Evolutionary conservation across 37 sponge, comb jelly and placozoan genomes (phyloP).

Genomic region (Beroe ovata): DNA sequence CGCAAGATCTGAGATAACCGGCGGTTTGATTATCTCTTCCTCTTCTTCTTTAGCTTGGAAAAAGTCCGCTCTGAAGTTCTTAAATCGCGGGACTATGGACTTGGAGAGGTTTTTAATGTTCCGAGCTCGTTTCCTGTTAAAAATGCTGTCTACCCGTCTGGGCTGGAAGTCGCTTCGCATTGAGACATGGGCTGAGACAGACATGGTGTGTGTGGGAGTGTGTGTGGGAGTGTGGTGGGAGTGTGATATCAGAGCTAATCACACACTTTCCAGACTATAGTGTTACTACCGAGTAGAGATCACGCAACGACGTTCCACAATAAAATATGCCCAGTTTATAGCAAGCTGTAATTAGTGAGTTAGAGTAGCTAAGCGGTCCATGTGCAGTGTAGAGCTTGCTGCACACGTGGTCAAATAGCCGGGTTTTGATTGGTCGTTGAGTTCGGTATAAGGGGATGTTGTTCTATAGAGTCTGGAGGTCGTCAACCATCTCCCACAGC

Average conservation of each 20-base stretch:
- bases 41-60: not conserved
- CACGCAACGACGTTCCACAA: not conserved
- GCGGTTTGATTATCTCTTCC: not conserved
- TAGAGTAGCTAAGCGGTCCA: not conserved
- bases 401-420: not conserved
- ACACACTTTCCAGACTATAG: no score
- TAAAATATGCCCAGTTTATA: not conserved
- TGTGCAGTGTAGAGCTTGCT: not conserved
- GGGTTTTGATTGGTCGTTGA: no score
- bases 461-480: no score
- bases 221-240: no score
- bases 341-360: not conserved
- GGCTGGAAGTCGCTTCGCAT: not conserved
- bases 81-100: not conserved
- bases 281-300: no score
- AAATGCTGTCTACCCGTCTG: conserved; percentile 17
- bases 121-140: not conserved
- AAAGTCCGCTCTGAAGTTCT: not conserved
- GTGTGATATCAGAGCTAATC: no score
- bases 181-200: not conserved
- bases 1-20: not conserved
- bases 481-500: no score
- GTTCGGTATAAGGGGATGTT: no score
- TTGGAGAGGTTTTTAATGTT: conserved; percentile 23
- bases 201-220: not conserved